A percentile compares a stretch with the other conserved stretches of the same genome.
Conservation (phyloP, 64 coral and sea anemone genomes). For the Acropora yongei region DNA sequence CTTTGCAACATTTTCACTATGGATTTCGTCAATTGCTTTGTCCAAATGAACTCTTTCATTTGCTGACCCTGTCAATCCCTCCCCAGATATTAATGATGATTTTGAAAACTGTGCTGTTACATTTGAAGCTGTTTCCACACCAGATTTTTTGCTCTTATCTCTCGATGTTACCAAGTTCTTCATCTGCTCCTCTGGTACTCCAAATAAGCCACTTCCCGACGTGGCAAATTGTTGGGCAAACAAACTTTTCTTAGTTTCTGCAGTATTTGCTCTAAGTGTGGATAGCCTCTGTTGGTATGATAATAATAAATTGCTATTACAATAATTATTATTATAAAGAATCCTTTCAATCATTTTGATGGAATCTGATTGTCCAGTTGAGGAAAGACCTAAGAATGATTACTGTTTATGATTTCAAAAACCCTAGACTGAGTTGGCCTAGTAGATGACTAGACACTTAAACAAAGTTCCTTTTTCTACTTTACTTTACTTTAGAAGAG, state of each 20-base stretch:
- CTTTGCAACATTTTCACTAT: conserved; percentile 82
- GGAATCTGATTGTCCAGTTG: too few relatives aligned
- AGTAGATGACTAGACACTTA: too few relatives aligned
- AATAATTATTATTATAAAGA: too few relatives aligned
- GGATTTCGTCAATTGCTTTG: conserved; percentile 75
- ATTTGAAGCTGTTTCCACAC: neutral
- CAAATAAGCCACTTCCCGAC: conserved; percentile 73
- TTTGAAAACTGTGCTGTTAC: neutral
- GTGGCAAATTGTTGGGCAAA: conserved; percentile 94
- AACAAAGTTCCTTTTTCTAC: too few relatives aligned
- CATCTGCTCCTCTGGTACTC: conserved; percentile 25
- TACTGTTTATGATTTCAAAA: too few relatives aligned
- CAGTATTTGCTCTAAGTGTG: neutral
- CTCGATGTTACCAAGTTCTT: neutral
- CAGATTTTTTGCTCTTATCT: neutral
- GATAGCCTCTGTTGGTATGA: conserved; percentile 8
- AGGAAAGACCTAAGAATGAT: too few relatives aligned
- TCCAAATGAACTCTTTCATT: neutral
- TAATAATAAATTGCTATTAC: neutral
- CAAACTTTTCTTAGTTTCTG: conserved; percentile 58
- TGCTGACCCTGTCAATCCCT: conserved; percentile 17
- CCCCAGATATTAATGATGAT: conserved; percentile 55
- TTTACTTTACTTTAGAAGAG: too few relatives aligned
- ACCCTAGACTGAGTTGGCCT: too few relatives aligned
- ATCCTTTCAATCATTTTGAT: too few relatives aligned